Evolutionary conservation across 2,888 invertebrate genomes (phyloP), one percentile per base, ranked within the genome.

Genomic region (Schrankia costaestrigalis): DNA sequence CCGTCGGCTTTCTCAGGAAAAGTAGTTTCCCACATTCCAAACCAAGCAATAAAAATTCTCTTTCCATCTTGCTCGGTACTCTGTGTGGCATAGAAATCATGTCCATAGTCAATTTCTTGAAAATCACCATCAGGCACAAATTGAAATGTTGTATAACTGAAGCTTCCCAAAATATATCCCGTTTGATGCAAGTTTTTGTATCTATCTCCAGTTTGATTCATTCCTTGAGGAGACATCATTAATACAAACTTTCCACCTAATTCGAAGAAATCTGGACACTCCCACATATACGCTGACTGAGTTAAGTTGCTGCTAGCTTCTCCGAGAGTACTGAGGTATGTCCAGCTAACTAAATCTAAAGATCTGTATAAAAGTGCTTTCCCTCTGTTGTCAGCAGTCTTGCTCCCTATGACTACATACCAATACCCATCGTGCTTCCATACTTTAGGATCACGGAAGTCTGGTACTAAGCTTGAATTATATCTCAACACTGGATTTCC

Each of bases 261-360:
- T 41, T 87, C 78, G 14, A 89, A 89, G 36, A 89, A 82, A 42
- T 89, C 89, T 0, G 89, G 89, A 43, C 89, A 89, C 47, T 89
- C 89, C 85, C 87, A 89, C 85, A 89, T 87, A 31, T 81, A 86
- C 1, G 82, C 82, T 50, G 85, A 83, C 1, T 75, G 46, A 22
- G 84, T 71, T n/a, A 77, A 45, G 9, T 70, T 67, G 8, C 76
- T 78, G 2, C 71, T 56, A 1, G 86, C 79, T 52, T 84, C 82
- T 18, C 64, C 85, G 2, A 88, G 37, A 4, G 80, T 69, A 3
- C 53, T 66, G 22, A 86, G 51, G 26, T 73, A 85, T 25, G 80
- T 78, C 88, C 88, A 88, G 7, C 43, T 57, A 22, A 61, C 59
- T 51, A 89, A 45, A 47, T 89, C 76, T 6, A 34, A 28, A 1